These are phyloP conservation scores for Pygoscelis adeliae DNA, from an alignment of 2,113 vertebrate genomes.

Conservation along the genomic window DNA sequence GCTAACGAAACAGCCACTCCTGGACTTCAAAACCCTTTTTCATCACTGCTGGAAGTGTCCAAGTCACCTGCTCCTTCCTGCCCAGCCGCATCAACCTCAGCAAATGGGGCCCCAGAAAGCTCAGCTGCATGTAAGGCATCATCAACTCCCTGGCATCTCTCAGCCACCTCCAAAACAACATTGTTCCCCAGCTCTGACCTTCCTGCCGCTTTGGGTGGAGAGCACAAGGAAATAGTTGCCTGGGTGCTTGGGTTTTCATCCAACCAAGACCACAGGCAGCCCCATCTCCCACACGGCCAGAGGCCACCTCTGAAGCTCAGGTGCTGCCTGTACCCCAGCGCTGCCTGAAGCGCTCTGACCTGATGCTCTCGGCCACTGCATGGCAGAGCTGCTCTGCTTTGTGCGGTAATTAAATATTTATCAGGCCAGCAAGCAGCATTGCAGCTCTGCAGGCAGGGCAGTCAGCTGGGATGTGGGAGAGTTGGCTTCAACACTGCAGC, in stretches of 20 bases:
- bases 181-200: not conserved
- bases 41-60: not conserved
- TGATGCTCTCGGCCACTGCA: not conserved
- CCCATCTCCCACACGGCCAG: not conserved
- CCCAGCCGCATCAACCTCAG: not conserved
- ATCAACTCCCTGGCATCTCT: not conserved
- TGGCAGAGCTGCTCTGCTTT: not conserved
- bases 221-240: not conserved
- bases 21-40: not conserved
- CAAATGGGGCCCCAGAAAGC: fast-evolving
- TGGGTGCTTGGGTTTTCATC: not conserved
- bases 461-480: not conserved
- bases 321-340: no score
- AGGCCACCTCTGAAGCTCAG: not conserved
- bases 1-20: no score
- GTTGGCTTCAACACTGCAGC: not conserved
- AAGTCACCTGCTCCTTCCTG: not conserved
- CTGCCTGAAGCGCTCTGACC: not conserved
- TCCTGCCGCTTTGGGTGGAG: not conserved
- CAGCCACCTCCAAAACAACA: not conserved
- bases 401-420: not conserved
- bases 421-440: not conserved
- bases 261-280: not conserved
- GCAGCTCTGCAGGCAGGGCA: not conserved
- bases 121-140: not conserved